Conservation (phyloP, 2,888 invertebrate species). For the Aleiodes leptofemur region DNA sequence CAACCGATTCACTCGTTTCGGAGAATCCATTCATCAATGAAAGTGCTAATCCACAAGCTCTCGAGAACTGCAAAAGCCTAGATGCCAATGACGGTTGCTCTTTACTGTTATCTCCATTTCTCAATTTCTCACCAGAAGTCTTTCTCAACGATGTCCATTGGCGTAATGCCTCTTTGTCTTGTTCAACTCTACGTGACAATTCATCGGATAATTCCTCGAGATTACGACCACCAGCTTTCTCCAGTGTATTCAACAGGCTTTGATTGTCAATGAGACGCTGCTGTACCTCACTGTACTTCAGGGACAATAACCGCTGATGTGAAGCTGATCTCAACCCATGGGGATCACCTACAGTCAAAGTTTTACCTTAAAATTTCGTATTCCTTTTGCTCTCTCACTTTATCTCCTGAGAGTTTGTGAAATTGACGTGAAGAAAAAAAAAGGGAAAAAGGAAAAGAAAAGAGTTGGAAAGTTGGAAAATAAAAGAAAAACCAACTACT, state of each 20-base stretch:
- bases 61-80: constrained; percentile 84
- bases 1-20: constrained; percentile 31
- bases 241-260: constrained; percentile 88
- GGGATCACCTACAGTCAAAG: constrained; percentile 61
- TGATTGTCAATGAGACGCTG: constrained; percentile 94
- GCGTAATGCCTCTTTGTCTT: constrained; percentile 91
- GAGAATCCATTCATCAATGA: constrained; percentile 82
- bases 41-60: constrained; percentile 85
- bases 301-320: constrained; percentile 91
- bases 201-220: constrained; percentile 86
- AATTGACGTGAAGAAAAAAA: neutral
- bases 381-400: neutral
- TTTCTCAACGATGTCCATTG: constrained; percentile 79
- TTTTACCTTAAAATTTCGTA: constrained; percentile 4
- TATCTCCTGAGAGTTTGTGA: constrained; percentile 12
- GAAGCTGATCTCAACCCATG: constrained; percentile 78
- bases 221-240: constrained; percentile 81
- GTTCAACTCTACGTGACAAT: constrained; percentile 88
- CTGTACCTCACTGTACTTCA: constrained; percentile 91
- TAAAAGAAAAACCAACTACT: constrained; percentile 29
- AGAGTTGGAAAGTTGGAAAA: neutral
- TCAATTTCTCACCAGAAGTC: constrained; percentile 56
- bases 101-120: constrained; percentile 49
- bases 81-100: constrained; percentile 77
- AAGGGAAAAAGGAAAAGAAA: neutral